phyloP scores from a whole-genome alignment of 2,888 invertebrate genomes.

The Drosophila mulleri region DNA sequence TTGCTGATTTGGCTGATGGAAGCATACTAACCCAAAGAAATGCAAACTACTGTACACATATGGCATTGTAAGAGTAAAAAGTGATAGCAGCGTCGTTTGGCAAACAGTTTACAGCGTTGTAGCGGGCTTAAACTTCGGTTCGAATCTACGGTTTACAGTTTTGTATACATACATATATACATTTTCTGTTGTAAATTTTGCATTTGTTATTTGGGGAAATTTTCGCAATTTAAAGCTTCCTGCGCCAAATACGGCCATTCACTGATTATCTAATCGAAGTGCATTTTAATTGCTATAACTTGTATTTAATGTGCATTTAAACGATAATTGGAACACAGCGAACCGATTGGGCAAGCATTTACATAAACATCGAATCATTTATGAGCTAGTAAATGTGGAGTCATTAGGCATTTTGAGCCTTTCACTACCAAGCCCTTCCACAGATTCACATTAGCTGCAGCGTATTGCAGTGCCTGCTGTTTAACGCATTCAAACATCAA shows the following conservation, averaged over 20 bases:
- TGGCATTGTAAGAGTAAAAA: slow-evolving; percentile 1
- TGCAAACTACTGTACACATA: slow-evolving; percentile 30
- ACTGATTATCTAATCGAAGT: slow-evolving; percentile 60
- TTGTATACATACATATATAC: background rate
- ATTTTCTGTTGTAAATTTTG: background rate
- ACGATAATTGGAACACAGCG: slow-evolving; percentile 45
- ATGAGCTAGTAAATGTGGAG: background rate
- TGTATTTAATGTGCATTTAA: slow-evolving; percentile 39
- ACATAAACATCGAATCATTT: slow-evolving; percentile 9
- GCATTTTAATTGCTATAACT: slow-evolving; percentile 52
- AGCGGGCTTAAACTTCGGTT: slow-evolving; percentile 35
- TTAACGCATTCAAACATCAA: slow-evolving; percentile 8
- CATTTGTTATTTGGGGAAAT: slow-evolving; percentile 17
- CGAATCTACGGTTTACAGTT: slow-evolving; percentile 30
- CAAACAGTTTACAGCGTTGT: slow-evolving; percentile 13
- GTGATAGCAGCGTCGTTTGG: slow-evolving; percentile 25
- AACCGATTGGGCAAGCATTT: slow-evolving; percentile 30
- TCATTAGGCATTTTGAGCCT: slow-evolving; percentile 29
- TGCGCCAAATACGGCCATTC: slow-evolving; percentile 43
- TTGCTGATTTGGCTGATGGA: slow-evolving; percentile 24
- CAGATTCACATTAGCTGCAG: slow-evolving; percentile 14
- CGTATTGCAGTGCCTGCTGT: slow-evolving; percentile 23
- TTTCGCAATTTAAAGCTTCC: slow-evolving; percentile 42
- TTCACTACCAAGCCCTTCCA: slow-evolving; percentile 34
- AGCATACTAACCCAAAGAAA: slow-evolving; percentile 61